Percentiles rank a stretch among this genome's conserved stretches.
Evolutionary conservation across 2,113 vertebrate genomes (phyloP).

Genomic region (Coptodon bakossiorum): DNA sequence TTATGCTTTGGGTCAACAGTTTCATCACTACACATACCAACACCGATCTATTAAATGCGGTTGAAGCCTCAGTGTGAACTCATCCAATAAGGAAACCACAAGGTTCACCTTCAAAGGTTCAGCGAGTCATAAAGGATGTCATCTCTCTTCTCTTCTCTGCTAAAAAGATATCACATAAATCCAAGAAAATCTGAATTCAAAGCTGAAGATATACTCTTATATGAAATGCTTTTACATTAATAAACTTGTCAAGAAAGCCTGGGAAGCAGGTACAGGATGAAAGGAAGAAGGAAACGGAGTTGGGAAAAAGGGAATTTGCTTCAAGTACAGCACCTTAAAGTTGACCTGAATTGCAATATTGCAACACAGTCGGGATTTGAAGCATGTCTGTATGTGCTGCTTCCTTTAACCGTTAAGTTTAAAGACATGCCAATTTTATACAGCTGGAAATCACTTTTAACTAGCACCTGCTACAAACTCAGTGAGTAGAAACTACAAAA

Average conservation of each 20-base stretch:
- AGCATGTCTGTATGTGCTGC: not conserved
- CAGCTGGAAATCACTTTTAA: constrained; percentile 18
- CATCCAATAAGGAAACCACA: constrained; percentile 2
- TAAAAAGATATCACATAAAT: not conserved
- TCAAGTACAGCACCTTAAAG: not conserved
- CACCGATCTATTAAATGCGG: not conserved
- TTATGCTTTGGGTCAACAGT: not conserved
- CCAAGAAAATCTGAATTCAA: not conserved
- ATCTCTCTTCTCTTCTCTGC: not conserved
- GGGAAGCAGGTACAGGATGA: not conserved
- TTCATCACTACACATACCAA: not conserved
- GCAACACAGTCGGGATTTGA: not conserved
- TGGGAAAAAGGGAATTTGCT: not conserved
- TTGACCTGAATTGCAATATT: constrained; percentile 7
- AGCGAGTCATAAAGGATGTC: not conserved
- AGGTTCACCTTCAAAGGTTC: constrained; percentile 21
- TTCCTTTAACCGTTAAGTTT: not conserved
- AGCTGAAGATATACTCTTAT: not conserved
- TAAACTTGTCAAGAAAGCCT: not conserved
- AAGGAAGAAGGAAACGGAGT: not conserved
- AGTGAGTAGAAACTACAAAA: not conserved
- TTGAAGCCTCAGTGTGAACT: not conserved
- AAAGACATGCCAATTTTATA: constrained; percentile 24
- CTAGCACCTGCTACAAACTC: constrained; percentile 23
- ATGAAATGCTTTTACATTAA: not conserved